Base-by-base conservation (phyloP, 2,888 invertebrate genomes). In the Rhodophaea formosa region DNA sequence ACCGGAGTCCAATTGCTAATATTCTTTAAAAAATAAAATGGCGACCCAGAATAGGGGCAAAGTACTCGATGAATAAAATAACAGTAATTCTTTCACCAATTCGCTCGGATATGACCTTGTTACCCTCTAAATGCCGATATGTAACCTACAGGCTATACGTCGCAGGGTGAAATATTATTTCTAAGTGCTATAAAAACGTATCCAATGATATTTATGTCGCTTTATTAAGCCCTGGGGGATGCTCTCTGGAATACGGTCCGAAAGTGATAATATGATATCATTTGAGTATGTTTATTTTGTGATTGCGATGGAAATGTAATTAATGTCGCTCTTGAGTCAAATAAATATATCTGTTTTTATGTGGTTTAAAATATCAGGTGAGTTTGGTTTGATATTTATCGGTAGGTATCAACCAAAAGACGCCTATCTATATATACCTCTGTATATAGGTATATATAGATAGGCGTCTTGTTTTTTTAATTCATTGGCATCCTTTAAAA, bases 61-160 rank as follows among this genome's bases (percentile, higher is more conserved):
- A 69, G 60, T 59, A 62, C 62, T 71, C 77, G 72, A 77, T 80
- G 79, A 79, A 80, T 80, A 79, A 81, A 80, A 81, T 80, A 74
- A 77, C 70, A 68, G 65, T 78, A 72, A 71, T 62, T 79, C 73
- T 70, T 69, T 64, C 62, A 54, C 61, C 65, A 70, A 67, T 54
- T 54, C 53, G 44, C 44, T 32, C 8, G 12, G 46, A 55, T 69
- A 65, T 53, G 52, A 60, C 52, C 53, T 58, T 56, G 45, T 45
- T 55, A 55, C 54, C 54, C 54, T 54, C 53, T 45, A 55, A 55
- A 55, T 35, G 54, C 46, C 54, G 54, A 55, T 55, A 55, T 46
- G 35, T 55, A 45, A 55, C 54, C 43, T 44, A 44, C 23, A 53
- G n/a, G 43, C 53, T 45, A 30, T 55, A 55, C 17, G 45, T 45